Conservation (phyloP, 2,113 vertebrate genomes). For the Notothenia rossii region DNA sequence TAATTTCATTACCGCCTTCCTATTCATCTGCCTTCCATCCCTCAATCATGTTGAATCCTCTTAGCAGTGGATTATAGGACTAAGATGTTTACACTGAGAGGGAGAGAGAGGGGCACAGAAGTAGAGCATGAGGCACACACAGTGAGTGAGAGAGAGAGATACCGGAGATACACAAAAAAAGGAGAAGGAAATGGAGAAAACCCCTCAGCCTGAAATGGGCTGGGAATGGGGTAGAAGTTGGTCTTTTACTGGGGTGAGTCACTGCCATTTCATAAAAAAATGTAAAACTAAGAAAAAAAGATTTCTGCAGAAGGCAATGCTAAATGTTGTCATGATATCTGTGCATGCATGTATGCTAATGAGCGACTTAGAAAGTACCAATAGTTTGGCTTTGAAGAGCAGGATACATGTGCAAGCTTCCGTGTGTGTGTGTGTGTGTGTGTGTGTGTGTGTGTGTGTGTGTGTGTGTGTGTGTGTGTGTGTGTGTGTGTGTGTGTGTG, state of each 20-base stretch:
- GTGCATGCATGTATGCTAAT: not conserved
- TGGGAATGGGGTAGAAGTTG: conserved; percentile 47
- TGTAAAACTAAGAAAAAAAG: no score
- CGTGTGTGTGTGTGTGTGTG: not conserved
- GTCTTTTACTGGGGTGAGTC: conserved; percentile 63
- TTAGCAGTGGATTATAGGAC: conserved; percentile 82
- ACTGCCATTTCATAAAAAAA: not conserved
- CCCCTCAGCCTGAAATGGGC: conserved; percentile 41
- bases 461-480: no score
- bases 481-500: no score
- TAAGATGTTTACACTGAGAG: conserved; percentile 70
- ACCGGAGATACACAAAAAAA: conserved; percentile 1
- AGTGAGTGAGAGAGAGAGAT: conserved; percentile 27
- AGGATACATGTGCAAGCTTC: conserved; percentile 1
- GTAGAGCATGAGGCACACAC: conserved; percentile 27
- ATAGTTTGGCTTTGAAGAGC: not conserved
- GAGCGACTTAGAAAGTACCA: not conserved
- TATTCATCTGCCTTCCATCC: conserved; percentile 28
- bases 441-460: conserved; percentile 18
- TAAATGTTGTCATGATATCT: not conserved
- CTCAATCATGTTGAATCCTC: conserved; percentile 76
- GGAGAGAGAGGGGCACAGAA: conserved; percentile 22
- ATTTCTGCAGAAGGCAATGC: not conserved
- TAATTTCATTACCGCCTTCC: conserved; percentile 18
- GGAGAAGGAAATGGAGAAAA: conserved; percentile 60